Evolutionary conservation across 1,140 invertebrate species (phyloP).

Genomic region (Drosophila nigromelanica): DNA sequence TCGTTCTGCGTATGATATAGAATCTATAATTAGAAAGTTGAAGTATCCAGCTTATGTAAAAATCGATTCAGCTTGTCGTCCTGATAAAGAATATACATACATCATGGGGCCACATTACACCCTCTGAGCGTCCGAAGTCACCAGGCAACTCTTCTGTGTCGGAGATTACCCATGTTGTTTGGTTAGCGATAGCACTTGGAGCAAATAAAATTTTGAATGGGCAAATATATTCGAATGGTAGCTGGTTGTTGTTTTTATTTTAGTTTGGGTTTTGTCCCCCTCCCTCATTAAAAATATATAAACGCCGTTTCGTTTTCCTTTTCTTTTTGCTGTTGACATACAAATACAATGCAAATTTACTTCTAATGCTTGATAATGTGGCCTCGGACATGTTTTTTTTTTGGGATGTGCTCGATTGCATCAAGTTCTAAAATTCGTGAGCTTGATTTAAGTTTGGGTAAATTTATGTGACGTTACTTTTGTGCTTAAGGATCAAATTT

Average conservation of each 20-base stretch:
- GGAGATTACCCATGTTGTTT: no score
- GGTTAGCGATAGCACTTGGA: background rate
- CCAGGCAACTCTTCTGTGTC: no score
- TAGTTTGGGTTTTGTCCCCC: background rate
- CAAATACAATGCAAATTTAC: slow-evolving; percentile 80
- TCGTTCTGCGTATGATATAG: no score
- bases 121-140: no score
- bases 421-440: slow-evolving; percentile 47
- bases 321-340: slow-evolving; percentile 82
- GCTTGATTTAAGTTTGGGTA: no score
- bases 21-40: no score
- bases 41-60: no score
- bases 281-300: slow-evolving; percentile 34
- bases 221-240: background rate
- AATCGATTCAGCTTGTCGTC: no score
- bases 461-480: slow-evolving; percentile 45
- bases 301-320: slow-evolving; percentile 71
- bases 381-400: slow-evolving; percentile 39
- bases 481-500: slow-evolving; percentile 41
- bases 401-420: slow-evolving; percentile 37
- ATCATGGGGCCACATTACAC: no score
- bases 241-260: slow-evolving; percentile 9
- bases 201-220: background rate
- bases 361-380: slow-evolving; percentile 65
- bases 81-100: no score